These are phyloP conservation scores for Liodrosophila aerea DNA, from an alignment of 2,888 invertebrate species.

Conservation along the genomic window DNA sequence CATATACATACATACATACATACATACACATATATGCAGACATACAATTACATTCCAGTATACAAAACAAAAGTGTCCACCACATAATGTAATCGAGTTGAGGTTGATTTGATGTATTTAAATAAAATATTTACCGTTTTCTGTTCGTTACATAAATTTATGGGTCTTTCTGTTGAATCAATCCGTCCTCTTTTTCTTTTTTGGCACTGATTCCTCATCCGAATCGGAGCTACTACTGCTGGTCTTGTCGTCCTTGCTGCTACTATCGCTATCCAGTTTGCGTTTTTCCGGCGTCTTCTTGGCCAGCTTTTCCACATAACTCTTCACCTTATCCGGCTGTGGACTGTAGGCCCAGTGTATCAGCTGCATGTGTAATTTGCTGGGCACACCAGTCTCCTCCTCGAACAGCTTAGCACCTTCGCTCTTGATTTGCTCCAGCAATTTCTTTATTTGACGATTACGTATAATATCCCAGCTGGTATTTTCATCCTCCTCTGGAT, in stretches of 20 bases:
- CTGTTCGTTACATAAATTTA: slow-evolving; percentile 62
- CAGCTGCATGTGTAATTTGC: slow-evolving; percentile 86
- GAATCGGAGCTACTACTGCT: slow-evolving; percentile 39
- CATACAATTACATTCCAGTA: slow-evolving; percentile 31
- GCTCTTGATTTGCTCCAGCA: slow-evolving; percentile 85
- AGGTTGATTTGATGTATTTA: slow-evolving; percentile 59
- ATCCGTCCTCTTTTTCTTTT: slow-evolving; percentile 59
- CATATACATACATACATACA: slow-evolving; percentile 36
- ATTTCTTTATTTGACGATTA: slow-evolving; percentile 85
- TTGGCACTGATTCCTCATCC: slow-evolving; percentile 51
- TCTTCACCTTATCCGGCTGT: slow-evolving; percentile 87
- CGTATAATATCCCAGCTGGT: slow-evolving; percentile 90
- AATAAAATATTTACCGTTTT: slow-evolving; percentile 70
- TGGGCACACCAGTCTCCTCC: slow-evolving; percentile 86
- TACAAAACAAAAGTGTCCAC: slow-evolving; percentile 41
- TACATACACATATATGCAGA: slow-evolving; percentile 29
- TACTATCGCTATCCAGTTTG: slow-evolving; percentile 49
- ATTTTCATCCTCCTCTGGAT: slow-evolving; percentile 83
- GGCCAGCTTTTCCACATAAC: slow-evolving; percentile 81
- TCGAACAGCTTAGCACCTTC: slow-evolving; percentile 86
- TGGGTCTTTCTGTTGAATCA: slow-evolving; percentile 16
- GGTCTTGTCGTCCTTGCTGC: slow-evolving; percentile 35
- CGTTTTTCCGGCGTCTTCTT: slow-evolving; percentile 70
- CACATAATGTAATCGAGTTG: slow-evolving; percentile 61
- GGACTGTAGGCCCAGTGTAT: slow-evolving; percentile 91